Evolutionary conservation across 2,888 invertebrate genomes (phyloP), one percentile per base, ranked within the genome.

Genomic region (Amitus sp.): DNA sequence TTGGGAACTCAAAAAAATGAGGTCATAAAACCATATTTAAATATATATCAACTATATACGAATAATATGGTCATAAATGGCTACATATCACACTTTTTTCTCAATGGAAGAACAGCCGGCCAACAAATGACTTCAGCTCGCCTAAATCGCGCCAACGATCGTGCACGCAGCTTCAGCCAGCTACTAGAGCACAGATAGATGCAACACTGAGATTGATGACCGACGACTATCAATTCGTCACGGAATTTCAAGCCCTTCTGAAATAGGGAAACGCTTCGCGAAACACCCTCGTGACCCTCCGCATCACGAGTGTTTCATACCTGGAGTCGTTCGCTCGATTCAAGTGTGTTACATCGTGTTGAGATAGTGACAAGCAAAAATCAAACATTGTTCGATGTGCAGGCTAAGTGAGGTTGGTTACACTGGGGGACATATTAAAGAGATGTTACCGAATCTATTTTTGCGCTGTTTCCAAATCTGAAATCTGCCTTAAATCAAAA

Each of bases 141-240:
- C 66, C 70, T 37, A 37, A 70, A 73, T 73, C 70, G 73, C 73
- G 73, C 73, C 71, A 77, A 78, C 70, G 72, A 77, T 78, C 78
- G 78, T 79, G 79, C 79, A 78, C 67, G 73, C 71, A 74, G 72
- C 72, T 75, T 76, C 75, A 78, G 75, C 76, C 78, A 73, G 72
- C 75, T 75, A 71, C 9, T 6, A 52, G 66, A 70, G 70, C 69
- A 72, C 47, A 67, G 62, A 58, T 4, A 33, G 62, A 64, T 68
- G 68, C 65, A 66, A 69, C 67, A 69, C 66, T 61, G 64, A 69
- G 40, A 61, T 61, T 61, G 53, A 53, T 50, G 59, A 54, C 62
- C 51, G 27, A 46, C 23, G 47, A 23, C 47, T 19, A 57, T 33
- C 43, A 58, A 52, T 49, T 51, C 49, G 40, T 46, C 49, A 58